Evolutionary conservation across 2,113 vertebrate genomes (phyloP), one percentile per base, ranked within the genome.

Genomic region (Tachysurus fulvidraco): DNA sequence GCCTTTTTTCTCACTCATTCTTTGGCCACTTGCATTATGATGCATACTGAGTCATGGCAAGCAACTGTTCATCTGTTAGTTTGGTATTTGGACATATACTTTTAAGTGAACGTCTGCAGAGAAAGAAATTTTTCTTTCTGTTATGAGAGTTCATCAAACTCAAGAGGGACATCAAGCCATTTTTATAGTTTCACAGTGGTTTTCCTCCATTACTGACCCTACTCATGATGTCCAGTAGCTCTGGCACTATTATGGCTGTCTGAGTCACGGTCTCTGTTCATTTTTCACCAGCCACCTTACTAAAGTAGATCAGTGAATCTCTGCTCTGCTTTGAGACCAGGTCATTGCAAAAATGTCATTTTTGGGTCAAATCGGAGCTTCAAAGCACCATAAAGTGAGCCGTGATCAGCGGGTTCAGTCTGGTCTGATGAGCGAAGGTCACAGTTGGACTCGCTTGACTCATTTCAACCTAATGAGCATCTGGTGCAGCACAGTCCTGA

Each of bases 1-100:
- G 23, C 81, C 85, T 83, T 83, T 64, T 87, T 74, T 60, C 65
- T 60, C 67, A 44, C 71, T 36, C 65, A 55, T 21, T 30, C 80
- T 60, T 71, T 60, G 71, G 77, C 84, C 84, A 81, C 80, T 84
- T 86, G 55, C 84, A 59, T 76, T 83, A 76, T 89, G 86, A 89
- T 89, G 60, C 85, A 88, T 79, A 62, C 57, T 89, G 81, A 88
- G 86, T 89, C 89, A 89, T 30, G 55, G 62, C 57, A 79, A 74
- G 54, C 78, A 81, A 64, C 84, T 87, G 86, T 83, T 87, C 71
- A 7, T 87, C 57, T 77, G 79, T 82, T 80, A 86, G 25, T 60
- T 80, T 80, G 78, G 23, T 85, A 50, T 76, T 74, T 41, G 19
- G 79, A 4, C 30, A 81, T 73, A 62, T 82, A 86, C 60, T 83